Conservation (phyloP, 1,140 invertebrate genomes). For the Apis florea region DNA sequence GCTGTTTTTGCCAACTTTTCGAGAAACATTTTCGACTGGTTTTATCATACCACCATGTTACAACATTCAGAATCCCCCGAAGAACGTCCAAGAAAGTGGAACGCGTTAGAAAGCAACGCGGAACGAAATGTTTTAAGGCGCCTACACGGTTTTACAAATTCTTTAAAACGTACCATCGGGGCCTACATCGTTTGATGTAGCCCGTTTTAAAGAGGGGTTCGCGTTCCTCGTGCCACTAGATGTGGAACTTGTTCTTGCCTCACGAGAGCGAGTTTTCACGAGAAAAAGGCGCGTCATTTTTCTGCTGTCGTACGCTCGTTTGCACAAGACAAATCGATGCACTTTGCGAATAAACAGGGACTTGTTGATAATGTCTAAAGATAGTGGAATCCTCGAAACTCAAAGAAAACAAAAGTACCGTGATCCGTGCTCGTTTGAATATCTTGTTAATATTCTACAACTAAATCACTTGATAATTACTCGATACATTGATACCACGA, state of each 20-base stretch:
- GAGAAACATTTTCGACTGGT: constrained; percentile 23
- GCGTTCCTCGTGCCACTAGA: background rate
- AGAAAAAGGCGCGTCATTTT: background rate
- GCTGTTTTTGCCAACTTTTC: background rate
- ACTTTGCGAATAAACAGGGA: background rate
- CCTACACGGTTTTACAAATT: constrained; percentile 36
- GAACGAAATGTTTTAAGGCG: constrained; percentile 43
- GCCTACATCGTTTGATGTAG: background rate
- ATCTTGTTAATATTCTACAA: background rate
- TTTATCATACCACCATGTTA: constrained; percentile 31
- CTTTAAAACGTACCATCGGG: constrained; percentile 10
- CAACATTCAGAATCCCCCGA: constrained; percentile 32
- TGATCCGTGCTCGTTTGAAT: background rate
- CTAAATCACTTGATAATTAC: background rate
- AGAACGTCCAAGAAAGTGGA: constrained; percentile 62
- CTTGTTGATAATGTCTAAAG: background rate
- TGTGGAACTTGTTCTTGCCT: background rate
- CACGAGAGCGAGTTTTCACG: background rate
- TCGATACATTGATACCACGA: background rate
- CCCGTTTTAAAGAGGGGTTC: constrained; percentile 1
- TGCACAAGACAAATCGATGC: background rate
- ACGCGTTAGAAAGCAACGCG: constrained; percentile 56
- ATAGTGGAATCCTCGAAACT: background rate
- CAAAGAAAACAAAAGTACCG: background rate
- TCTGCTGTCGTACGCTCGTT: background rate